Evolutionary conservation across 2,113 vertebrate genomes (phyloP).

Genomic region (Prietella phreatophila): DNA sequence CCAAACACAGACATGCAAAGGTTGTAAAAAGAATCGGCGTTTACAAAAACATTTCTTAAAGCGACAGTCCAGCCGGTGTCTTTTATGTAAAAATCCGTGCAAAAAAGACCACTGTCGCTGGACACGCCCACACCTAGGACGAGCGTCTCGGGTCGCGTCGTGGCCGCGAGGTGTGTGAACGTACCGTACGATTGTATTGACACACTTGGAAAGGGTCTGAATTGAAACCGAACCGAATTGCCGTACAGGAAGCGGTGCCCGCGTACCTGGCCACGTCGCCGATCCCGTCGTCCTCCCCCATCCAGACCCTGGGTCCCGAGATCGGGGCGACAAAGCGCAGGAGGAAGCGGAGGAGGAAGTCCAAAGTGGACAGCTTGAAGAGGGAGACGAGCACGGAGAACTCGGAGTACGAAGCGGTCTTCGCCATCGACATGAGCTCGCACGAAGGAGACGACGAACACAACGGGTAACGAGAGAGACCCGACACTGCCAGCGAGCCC

Average conservation of each 20-base stretch:
- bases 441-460: slow-evolving; percentile 78
- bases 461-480: slow-evolving; percentile 21
- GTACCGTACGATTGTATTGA: not conserved
- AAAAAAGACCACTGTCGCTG: too few relatives aligned
- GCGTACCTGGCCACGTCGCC: slow-evolving; percentile 89
- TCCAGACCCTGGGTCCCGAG: slow-evolving; percentile 69
- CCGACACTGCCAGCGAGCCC: too few relatives aligned
- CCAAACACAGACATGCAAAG: not conserved
- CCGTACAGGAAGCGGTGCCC: slow-evolving; percentile 81
- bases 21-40: not conserved
- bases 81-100: too few relatives aligned
- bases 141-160: too few relatives aligned
- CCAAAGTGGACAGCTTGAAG: slow-evolving; percentile 75
- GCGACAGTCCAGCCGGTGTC: not conserved
- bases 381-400: slow-evolving; percentile 72
- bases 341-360: slow-evolving; percentile 79
- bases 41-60: not conserved
- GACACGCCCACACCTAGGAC: too few relatives aligned
- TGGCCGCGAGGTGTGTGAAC: too few relatives aligned
- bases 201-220: not conserved
- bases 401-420: slow-evolving; percentile 79
- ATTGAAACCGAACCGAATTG: not conserved
- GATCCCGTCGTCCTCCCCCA: slow-evolving; percentile 71
- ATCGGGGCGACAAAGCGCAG: slow-evolving; percentile 79
- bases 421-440: slow-evolving; percentile 79